Percentiles rank a stretch among this genome's conserved stretches.
Evolutionary conservation across 2,888 invertebrate genomes (phyloP).

Genomic region (Acrocera orbiculus): DNA sequence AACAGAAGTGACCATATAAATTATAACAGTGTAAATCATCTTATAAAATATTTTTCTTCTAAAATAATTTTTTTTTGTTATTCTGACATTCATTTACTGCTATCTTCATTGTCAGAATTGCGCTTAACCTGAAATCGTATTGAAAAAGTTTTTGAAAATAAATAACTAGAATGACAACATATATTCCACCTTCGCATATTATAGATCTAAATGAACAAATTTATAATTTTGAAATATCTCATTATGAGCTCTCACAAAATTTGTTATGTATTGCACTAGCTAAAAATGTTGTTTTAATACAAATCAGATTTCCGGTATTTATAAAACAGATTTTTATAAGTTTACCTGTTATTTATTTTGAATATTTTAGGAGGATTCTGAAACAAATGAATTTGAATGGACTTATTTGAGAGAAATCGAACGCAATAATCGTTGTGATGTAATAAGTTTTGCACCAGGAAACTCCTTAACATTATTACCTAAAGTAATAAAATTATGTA

Average conservation of each 20-base stretch:
- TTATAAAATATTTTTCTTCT: too few species aligned
- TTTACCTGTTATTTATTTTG: conserved; percentile 15
- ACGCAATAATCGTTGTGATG: conserved; percentile 36
- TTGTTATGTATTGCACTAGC: conserved; percentile 40
- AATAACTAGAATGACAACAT: conserved; percentile 18
- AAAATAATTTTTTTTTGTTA: too few species aligned
- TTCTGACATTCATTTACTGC: too few species aligned
- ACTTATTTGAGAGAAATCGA: conserved; percentile 38
- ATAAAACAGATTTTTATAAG: neutral
- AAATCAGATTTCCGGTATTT: conserved; percentile 39
- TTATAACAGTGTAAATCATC: too few species aligned
- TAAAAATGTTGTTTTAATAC: conserved; percentile 38
- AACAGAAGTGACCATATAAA: too few species aligned
- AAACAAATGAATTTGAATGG: conserved; percentile 36
- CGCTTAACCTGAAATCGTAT: too few species aligned
- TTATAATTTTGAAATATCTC: conserved; percentile 39
- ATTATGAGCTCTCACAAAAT: conserved; percentile 46
- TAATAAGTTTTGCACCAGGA: conserved; percentile 42
- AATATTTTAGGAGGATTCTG: conserved; percentile 32
- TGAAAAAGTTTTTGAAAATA: too few species aligned
- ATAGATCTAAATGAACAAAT: conserved; percentile 38
- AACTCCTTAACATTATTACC: conserved; percentile 41
- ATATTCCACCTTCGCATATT: conserved; percentile 28
- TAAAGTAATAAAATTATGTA: conserved; percentile 30
- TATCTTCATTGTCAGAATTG: too few species aligned